A percentile compares a stretch with the other conserved stretches of the same genome.
Conservation (phyloP, 2,797 vertebrate species). For the Coregonus sp. region DNA sequence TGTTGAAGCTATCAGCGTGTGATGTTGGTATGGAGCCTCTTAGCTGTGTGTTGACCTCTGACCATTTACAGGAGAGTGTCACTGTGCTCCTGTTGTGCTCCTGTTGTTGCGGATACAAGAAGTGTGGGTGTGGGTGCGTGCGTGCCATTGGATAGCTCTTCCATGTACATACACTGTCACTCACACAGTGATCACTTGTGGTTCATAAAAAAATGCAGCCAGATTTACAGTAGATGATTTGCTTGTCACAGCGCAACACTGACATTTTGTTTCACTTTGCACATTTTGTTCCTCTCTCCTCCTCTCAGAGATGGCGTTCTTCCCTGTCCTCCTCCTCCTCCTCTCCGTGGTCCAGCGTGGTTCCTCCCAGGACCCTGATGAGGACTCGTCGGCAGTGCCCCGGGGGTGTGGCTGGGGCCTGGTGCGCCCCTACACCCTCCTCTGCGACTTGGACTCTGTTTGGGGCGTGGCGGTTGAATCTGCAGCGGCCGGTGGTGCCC, state of each 20-base stretch:
- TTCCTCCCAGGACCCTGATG: constrained; percentile 72
- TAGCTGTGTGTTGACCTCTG: background rate
- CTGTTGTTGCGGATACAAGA: background rate
- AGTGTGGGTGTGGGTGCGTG: background rate
- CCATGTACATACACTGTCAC: background rate
- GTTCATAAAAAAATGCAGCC: background rate
- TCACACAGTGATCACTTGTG: background rate
- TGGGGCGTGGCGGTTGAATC: constrained; percentile 95
- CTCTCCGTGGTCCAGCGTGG: constrained; percentile 61
- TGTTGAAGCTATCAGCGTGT: background rate
- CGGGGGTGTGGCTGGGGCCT: constrained; percentile 90
- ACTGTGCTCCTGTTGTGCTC: no score
- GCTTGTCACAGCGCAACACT: background rate
- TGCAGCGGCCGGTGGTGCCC: constrained; percentile 82
- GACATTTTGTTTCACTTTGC: background rate
- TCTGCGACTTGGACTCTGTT: constrained; percentile 92
- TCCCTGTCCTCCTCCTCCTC: constrained; percentile 70
- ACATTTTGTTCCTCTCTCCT: constrained; percentile 40
- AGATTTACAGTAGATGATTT: background rate
- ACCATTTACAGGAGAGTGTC: background rate
- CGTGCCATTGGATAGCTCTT: background rate
- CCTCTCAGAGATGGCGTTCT: constrained; percentile 69
- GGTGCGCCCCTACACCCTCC: constrained; percentile 84
- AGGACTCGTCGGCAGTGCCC: constrained; percentile 77
- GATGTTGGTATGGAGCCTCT: background rate